These are phyloP conservation scores for Drosophila quinaria DNA, from an alignment of 2,888 invertebrate genomes.

Conservation along the genomic window DNA sequence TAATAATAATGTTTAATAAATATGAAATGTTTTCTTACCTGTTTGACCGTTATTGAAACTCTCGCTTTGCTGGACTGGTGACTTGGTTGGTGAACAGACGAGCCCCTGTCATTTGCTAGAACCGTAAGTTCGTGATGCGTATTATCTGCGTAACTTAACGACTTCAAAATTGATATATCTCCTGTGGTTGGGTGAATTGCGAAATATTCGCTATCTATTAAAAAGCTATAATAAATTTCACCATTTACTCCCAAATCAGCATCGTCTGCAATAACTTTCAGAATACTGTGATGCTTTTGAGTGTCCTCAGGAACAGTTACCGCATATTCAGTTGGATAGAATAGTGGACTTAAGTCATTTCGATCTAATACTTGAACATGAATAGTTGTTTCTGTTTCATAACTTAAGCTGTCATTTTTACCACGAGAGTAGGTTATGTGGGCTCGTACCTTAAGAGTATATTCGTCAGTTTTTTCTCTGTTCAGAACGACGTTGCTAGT, in stretches of 20 bases:
- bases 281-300: constrained; percentile 92
- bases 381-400: constrained; percentile 91
- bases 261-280: constrained; percentile 95
- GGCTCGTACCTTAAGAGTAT: constrained; percentile 92
- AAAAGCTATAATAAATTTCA: constrained; percentile 98
- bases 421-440: constrained; percentile 87
- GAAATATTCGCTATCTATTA: constrained; percentile 93
- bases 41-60: constrained; percentile 91
- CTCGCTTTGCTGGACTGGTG: constrained; percentile 90
- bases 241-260: constrained; percentile 98
- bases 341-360: constrained; percentile 97
- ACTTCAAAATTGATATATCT: constrained; percentile 92
- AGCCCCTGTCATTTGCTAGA: constrained; percentile 94
- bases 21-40: constrained; percentile 79
- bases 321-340: constrained; percentile 95
- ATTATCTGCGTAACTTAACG: constrained; percentile 90
- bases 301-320: constrained; percentile 95
- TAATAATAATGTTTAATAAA: too few species aligned
- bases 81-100: constrained; percentile 84
- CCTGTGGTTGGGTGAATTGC: constrained; percentile 97
- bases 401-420: constrained; percentile 85
- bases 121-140: constrained; percentile 91
- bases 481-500: constrained; percentile 96
- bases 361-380: constrained; percentile 92
- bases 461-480: constrained; percentile 95